These are phyloP conservation scores for Entomobrya proxima DNA, from an alignment of 2,888 invertebrate genomes.

Conservation along the genomic window DNA sequence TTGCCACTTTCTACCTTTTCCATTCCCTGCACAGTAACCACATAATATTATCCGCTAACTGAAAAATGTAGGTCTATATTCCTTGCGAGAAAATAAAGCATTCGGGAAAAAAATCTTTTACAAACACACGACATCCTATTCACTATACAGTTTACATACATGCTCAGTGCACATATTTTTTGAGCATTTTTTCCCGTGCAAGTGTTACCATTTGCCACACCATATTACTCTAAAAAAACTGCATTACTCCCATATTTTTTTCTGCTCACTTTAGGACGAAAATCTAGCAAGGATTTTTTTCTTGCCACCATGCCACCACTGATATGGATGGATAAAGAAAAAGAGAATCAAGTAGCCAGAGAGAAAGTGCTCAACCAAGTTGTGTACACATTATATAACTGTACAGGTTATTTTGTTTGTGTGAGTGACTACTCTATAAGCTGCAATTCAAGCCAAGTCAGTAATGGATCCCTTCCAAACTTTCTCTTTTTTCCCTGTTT, in stretches of 20 bases:
- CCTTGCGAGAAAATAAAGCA: too few relatives aligned
- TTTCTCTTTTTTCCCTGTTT: not conserved
- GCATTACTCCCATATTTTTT: too few relatives aligned
- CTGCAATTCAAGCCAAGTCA: not conserved
- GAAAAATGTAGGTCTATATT: too few relatives aligned
- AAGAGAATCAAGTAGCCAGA: constrained; percentile 36
- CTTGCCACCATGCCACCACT: not conserved
- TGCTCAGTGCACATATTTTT: too few relatives aligned
- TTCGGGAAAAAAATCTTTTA: too few relatives aligned
- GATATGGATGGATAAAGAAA: constrained; percentile 14
- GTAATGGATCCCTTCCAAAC: constrained; percentile 42
- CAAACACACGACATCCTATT: too few relatives aligned
- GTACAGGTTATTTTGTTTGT: not conserved
- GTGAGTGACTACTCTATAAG: not conserved
- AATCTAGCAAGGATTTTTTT: not conserved
- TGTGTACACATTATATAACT: not conserved
- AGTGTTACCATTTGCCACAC: too few relatives aligned
- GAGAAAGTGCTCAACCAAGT: not conserved
- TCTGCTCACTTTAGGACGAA: not conserved
- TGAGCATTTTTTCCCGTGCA: too few relatives aligned
- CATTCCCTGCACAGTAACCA: not conserved
- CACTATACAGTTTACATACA: too few relatives aligned
- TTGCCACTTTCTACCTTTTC: not conserved
- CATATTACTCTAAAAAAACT: too few relatives aligned
- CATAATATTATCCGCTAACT: not conserved